phyloP scores from a whole-genome alignment of 2,797 vertebrate genomes.

The Gorsachius magnificus region DNA sequence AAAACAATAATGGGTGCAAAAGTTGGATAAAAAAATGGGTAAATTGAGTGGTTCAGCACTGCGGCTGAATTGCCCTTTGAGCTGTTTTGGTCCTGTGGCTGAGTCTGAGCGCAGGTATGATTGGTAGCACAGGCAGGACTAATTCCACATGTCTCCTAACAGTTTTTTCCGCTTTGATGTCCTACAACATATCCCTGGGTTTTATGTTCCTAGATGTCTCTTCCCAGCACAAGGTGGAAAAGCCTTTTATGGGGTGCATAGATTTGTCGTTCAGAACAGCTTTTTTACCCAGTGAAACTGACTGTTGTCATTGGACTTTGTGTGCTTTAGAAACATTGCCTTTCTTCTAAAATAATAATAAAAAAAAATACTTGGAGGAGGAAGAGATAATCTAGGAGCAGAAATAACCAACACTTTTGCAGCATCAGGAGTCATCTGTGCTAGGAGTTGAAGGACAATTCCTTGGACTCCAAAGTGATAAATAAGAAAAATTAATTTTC shows the following conservation, averaged over 20 bases:
- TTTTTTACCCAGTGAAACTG: not conserved
- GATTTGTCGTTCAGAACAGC: not conserved
- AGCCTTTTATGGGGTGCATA: not conserved
- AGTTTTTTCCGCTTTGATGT: not conserved
- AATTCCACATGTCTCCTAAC: not conserved
- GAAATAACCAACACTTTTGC: not conserved
- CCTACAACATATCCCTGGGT: not conserved
- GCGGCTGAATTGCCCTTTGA: not conserved
- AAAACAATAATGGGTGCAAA: not conserved
- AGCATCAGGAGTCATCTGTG: not conserved
- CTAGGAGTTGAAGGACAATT: not conserved
- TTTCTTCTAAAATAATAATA: not conserved
- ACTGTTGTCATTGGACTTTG: not conserved
- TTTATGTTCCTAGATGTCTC: not conserved
- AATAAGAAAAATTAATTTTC: not conserved
- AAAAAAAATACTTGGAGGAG: not conserved
- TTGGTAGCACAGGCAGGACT: not conserved
- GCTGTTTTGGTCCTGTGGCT: not conserved
- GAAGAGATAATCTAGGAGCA: not conserved
- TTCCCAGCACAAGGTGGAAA: not conserved
- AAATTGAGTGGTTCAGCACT: not conserved
- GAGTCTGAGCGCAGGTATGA: not conserved
- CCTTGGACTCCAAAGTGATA: not conserved
- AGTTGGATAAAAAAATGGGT: not conserved
- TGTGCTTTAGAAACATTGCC: not conserved